These are phyloP conservation scores for Hydroisotoma schaefferi DNA, from an alignment of 2,888 invertebrate species.

Conservation along the genomic window DNA sequence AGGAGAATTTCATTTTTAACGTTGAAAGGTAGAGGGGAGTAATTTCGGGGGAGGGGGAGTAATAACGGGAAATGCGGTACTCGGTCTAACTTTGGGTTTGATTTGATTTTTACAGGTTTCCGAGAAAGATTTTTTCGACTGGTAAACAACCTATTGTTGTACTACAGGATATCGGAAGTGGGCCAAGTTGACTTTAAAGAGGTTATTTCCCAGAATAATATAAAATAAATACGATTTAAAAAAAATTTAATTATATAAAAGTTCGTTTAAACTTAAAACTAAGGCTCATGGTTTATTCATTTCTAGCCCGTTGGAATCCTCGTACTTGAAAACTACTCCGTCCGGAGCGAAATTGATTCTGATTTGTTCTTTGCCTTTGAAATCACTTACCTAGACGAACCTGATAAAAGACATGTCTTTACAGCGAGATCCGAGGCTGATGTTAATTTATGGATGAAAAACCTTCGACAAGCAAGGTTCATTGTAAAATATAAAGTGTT, in stretches of 20 bases:
- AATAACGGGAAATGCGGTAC: no score
- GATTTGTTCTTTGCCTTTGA: constrained; percentile 70
- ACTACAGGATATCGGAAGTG: constrained; percentile 67
- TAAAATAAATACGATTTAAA: not conserved
- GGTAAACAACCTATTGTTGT: constrained; percentile 70
- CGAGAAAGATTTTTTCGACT: constrained; percentile 76
- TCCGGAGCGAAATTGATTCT: constrained; percentile 63
- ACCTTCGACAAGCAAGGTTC: constrained; percentile 63
- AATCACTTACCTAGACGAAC: constrained; percentile 65
- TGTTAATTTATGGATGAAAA: constrained; percentile 68
- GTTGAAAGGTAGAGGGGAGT: no score
- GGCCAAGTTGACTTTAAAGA: constrained; percentile 62
- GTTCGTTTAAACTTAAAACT: constrained; percentile 5
- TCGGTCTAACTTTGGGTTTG: no score
- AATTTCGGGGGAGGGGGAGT: no score
- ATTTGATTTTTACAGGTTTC: no score
- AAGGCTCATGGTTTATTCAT: constrained; percentile 10
- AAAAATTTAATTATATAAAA: not conserved
- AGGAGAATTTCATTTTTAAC: no score
- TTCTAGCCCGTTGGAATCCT: constrained; percentile 66
- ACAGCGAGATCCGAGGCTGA: constrained; percentile 67
- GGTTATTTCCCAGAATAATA: constrained; percentile 42
- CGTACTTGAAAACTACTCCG: constrained; percentile 69
- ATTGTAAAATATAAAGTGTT: not conserved
- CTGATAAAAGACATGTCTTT: constrained; percentile 66